phyloP scores from a whole-genome alignment of 2,888 invertebrate genomes.

The Seira sanloemensis region DNA sequence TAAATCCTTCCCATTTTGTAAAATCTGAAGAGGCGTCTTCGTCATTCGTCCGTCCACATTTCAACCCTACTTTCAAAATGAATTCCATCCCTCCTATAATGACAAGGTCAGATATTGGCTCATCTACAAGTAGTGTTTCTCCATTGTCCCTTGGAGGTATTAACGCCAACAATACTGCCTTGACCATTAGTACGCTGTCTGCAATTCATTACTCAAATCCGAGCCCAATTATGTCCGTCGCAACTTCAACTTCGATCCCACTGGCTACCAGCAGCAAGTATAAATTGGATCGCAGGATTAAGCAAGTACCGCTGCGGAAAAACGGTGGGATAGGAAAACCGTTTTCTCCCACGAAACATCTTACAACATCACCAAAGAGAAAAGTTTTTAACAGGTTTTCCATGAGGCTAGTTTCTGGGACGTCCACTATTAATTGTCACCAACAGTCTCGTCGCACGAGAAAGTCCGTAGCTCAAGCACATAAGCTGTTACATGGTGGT shows the following conservation, averaged over 20 bases:
- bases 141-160: too few species aligned
- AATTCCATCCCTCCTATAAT: neutral
- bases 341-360: neutral
- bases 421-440: neutral
- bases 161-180: too few species aligned
- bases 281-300: constrained; percentile 38
- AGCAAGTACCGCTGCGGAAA: constrained; percentile 8
- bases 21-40: neutral
- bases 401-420: constrained; percentile 30
- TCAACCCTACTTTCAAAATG: constrained; percentile 29
- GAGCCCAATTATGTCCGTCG: neutral
- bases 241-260: neutral
- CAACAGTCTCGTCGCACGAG: neutral
- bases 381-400: constrained; percentile 45
- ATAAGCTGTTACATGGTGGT: neutral
- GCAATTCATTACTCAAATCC: too few species aligned
- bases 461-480: constrained; percentile 12
- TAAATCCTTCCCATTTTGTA: neutral
- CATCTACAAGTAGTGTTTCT: neutral
- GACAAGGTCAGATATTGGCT: neutral
- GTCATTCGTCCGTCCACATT: constrained; percentile 25
- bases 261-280: neutral
- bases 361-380: neutral
- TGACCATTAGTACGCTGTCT: too few species aligned
- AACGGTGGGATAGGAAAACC: neutral